Base-by-base conservation (phyloP, 2,797 vertebrate species). In the Pelobates cultripes region DNA sequence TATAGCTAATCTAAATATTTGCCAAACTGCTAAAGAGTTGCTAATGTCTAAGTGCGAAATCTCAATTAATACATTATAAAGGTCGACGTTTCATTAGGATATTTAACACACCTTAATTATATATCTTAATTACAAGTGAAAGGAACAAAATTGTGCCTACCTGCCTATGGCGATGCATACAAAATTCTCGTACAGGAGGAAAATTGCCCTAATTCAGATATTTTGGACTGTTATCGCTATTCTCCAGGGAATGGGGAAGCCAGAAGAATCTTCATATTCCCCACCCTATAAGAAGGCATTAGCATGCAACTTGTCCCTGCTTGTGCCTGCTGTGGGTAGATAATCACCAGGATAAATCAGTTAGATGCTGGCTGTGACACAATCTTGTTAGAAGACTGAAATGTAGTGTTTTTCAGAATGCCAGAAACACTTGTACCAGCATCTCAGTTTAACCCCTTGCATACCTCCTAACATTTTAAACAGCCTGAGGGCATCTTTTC, bases 31-130 rank as follows among this genome's bases (percentile, higher is more conserved):
- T 64, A 15, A 14, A 61, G 68, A 64, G 72, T 51, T 8, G 53
- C 28, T 70, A 75, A 75, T 75, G 69, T 69, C 43, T 60, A 74
- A 60, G 78, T 61, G 57, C 53, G 43, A 70, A 75, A 75, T 75
- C 74, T 61, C 17, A 81, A 81, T 75, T 69, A 69, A 69, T 42
- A 61, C 67, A 75, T 81, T 63, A 75, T 75, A 63, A 70, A 75
- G 79, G 79, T 75, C 51, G 66, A 75, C 53, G 43, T 81, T 75
- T 75, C 66, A 75, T 80, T 80, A 80, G 78, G 67, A 80, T 45
- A 57, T 72, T 60, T 71, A 75, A 80, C 63, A 74, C 57, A 57
- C 47, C 64, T 74, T 69, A 69, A 80, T 80, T 80, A 69, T 69
- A 61, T 14, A 57, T 60, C 71, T 69, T 74, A 80, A 75, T 80